These are phyloP conservation scores for Gnathonemus echidnorhynchus DNA, from an alignment of 2,113 vertebrate species.

Conservation along the genomic window DNA sequence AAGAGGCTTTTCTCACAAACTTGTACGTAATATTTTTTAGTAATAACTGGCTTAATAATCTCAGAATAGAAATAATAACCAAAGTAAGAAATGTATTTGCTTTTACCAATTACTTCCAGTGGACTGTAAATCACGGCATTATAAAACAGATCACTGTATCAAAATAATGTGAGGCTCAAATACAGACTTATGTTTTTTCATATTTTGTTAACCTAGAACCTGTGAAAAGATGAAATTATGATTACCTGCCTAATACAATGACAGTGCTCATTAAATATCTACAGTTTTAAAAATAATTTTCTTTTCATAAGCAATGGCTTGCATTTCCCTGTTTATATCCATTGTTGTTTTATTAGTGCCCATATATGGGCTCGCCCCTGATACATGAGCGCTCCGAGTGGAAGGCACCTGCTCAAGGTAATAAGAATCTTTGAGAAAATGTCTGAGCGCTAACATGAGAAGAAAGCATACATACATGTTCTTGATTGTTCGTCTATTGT, in stretches of 20 bases:
- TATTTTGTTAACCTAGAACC: not conserved
- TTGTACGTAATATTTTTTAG: not conserved
- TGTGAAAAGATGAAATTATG: not conserved
- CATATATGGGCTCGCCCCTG: not conserved
- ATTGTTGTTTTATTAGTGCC: not conserved
- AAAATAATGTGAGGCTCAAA: not conserved
- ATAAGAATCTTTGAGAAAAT: slow-evolving; percentile 45
- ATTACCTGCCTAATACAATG: not conserved
- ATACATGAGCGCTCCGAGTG: not conserved
- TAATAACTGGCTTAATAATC: not conserved
- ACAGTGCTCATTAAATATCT: not conserved
- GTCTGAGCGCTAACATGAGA: not conserved
- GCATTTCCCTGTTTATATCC: not conserved
- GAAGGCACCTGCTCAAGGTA: not conserved
- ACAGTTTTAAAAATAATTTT: not conserved
- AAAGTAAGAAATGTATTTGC: not conserved
- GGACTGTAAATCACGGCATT: not conserved
- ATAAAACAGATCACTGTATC: not conserved
- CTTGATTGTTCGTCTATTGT: not conserved
- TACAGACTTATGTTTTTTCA: not conserved
- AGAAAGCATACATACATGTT: not conserved
- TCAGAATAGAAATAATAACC: not conserved
- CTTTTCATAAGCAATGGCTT: not conserved
- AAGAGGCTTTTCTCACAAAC: not conserved
- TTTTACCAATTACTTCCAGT: not conserved